Evolutionary conservation across 2,888 invertebrate species (phyloP).

Genomic region (Mythimna impura): DNA sequence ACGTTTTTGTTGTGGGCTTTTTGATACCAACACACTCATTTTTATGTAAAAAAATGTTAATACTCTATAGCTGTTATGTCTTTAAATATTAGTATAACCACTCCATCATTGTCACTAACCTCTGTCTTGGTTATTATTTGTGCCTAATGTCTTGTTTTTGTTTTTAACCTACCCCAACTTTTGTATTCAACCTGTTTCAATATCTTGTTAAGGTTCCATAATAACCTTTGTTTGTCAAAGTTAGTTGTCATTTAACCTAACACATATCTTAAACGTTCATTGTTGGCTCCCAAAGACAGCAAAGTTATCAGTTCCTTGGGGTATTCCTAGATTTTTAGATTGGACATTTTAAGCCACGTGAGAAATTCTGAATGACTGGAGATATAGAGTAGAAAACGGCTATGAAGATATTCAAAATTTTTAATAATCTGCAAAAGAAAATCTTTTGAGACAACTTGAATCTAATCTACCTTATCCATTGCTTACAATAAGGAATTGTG

Average conservation of each 20-base stretch:
- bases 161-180: background rate
- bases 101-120: background rate
- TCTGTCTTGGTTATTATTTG: background rate
- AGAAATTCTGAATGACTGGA: background rate
- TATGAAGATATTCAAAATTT: background rate
- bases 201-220: background rate
- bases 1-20: conserved; percentile 35
- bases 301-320: background rate
- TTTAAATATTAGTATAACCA: background rate
- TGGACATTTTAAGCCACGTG: background rate
- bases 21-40: background rate
- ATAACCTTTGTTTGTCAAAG: background rate
- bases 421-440: background rate
- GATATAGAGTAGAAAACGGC: too few species aligned
- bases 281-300: background rate
- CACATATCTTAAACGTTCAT: background rate
- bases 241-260: background rate
- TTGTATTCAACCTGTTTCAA: background rate
- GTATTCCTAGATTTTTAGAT: background rate
- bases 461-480: background rate
- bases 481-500: background rate
- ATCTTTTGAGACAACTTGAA: background rate
- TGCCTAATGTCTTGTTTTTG: background rate
- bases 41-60: conserved; percentile 6
- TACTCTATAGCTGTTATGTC: background rate